phyloP scores from a whole-genome alignment of 2,797 vertebrate species.

The Carduelis carduelis region DNA sequence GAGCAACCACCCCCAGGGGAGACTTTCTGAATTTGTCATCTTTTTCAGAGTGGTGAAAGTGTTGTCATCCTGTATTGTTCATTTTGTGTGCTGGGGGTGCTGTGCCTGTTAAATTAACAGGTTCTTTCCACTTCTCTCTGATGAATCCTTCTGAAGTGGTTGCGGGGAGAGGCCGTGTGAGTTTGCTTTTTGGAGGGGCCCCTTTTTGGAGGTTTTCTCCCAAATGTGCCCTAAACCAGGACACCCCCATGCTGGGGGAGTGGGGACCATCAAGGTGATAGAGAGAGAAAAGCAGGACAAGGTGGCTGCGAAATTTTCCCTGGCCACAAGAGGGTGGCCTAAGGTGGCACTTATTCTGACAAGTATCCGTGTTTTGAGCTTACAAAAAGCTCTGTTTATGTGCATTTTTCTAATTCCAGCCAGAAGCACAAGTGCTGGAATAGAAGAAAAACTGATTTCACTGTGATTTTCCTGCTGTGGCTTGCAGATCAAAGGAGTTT shows the following conservation, averaged over 20 bases:
- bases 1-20: background rate
- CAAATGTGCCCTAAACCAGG: background rate
- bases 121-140: background rate
- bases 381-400: background rate
- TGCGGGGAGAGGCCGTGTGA: background rate
- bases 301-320: conserved; percentile 8
- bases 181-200: background rate
- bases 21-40: background rate
- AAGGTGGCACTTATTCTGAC: background rate
- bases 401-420: background rate
- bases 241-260: fast-evolving
- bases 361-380: fast-evolving
- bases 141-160: background rate
- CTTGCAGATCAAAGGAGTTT: background rate
- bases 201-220: background rate
- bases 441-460: background rate
- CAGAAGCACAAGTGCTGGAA: background rate
- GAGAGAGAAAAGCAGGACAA: background rate
- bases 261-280: fast-evolving
- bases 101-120: background rate
- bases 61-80: background rate
- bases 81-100: background rate
- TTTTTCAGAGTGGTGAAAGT: background rate
- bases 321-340: conserved; percentile 50
- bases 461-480: background rate